Evolutionary conservation across 2,113 vertebrate species (phyloP), one percentile per base, ranked within the genome.

Genomic region (Hylia prasina): DNA sequence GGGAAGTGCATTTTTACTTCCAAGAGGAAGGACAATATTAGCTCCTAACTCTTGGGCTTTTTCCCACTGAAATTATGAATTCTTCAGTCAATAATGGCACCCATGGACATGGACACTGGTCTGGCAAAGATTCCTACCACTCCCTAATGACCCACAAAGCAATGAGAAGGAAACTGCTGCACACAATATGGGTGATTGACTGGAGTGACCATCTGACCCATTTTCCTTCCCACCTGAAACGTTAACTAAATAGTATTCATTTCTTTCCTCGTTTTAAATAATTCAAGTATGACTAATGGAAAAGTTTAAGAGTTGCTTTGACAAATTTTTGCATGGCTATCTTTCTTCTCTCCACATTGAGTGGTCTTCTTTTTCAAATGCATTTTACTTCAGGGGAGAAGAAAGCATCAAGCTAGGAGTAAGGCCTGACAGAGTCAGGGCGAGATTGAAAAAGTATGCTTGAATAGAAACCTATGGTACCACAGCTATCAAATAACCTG

Each of bases 101-200:
- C 30, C 57, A 13, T 0, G 11, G 42, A 48, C 16, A 5, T 0
- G 6, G n/a, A 30, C 53, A 45, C 35, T 18, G n/a, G 3, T 14
- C 66, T 63, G 45, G 83, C 48, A 72, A 54, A 70, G 31, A 53
- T 35, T 60, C 78, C 65, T 35, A 25, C n/a, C 7, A 15, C 5
- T 4, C 21, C 1, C 20, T 51, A 75, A 61, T 3, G 6, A 65
- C 16, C 68, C n/a, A 53, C 2, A 37, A 47, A 89, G 15, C 56
- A 54, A 4, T 1, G 20, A 82, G 51, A 61, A 63, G 65, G 51
- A 81, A 83, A 77, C 2, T 48, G 42, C 50, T 50, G 45, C 58
- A 60, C 39, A 23, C 45, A 64, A 7, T 4, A 66, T 0, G 3
- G 84, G 30, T 5, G 18, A 75, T 39, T 16, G 51, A 48, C 40